Evolutionary conservation across 2,888 invertebrate species (phyloP), one percentile per base, ranked within the genome.

Genomic region (Formica aserva): DNA sequence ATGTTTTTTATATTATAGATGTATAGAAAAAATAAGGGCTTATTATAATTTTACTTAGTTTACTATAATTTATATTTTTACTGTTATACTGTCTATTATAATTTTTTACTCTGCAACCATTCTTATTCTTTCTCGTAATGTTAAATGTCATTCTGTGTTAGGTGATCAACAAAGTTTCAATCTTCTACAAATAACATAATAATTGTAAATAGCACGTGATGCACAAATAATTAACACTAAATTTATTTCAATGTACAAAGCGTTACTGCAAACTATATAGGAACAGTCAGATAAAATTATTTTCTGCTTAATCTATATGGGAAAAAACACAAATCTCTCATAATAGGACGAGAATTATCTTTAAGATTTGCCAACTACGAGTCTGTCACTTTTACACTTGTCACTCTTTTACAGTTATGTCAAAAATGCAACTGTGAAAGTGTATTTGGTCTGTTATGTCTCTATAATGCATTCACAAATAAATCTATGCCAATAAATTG

Each of bases 401-500:
- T 38, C 38, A 38, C 11, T 11, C 38, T 35, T 32, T 32, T 45
- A 45, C 13, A 45, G 13, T 45, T 45, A 41, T 41, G 3, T 45
- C 18, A 45, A 18, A 45, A 8, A 55, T 55, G 9, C 9, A 55
- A 55, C 22, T 55, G 55, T n/a, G 8, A 52, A 52, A 52, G 52
- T 52, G 38, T 11, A 38, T 22, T 48, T 45, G 22, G 18, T 60
- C 32, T 41, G 4, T 74, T 60, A 15, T 41, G 13, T 74, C 2
- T 11, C 38, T 57, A 60, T 18, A 55, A 62, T 75, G 65, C 62
- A 38, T 87, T 63, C 38, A 41, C 29, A 69, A 75, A 78, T 87
- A 38, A 66, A 83, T 80, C 69, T 80, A 38, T n/a, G 3, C 41
- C 71, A 22, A 38, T 78, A 78, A 74, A 45, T 83, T 85, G 48